Base-by-base conservation (phyloP, 1,140 invertebrate species). In the Hesperophylax magnus region DNA sequence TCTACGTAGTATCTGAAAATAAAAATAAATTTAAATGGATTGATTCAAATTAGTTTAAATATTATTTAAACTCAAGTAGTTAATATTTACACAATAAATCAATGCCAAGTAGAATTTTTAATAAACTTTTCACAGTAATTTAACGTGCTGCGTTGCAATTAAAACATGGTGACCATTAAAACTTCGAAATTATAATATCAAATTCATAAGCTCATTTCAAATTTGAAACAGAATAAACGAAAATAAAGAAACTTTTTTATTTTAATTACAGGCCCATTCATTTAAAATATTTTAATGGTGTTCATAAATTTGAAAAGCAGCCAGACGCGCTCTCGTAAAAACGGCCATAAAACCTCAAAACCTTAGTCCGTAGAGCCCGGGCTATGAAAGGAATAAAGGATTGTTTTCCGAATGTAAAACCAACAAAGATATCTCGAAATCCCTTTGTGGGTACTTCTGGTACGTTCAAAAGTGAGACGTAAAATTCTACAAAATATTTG, bases 311-410 rank as follows among this genome's bases (percentile, higher is more conserved):
- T 72, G 67, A 58, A 54, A 78, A 71, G 56, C 79, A 39, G 53
- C 79, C 79, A 80, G 79, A 80, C 72, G 72, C 58, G 60, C 75
- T 53, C 54, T 60, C 71, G 74, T 80, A 80, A 80, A 80, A 80
- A 76, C 24, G 72, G 71, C 34, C 18, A 80, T 80, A 80, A 80
- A 80, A 20, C 69, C 63, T 74, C 58, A 20, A 71, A 53, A 60
- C 63, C 63, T 67, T n/a, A 67, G 77, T 61, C 60, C 39, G n/a
- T 34, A 20, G 77, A 65, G 31, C 27, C 77, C 71, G 22, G 58
- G 17, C 34, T 60, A 27, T 67, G 63, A 67, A 67, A 67, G 63
- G 63, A 22, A 67, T 67, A 67, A 31, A 67, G 63, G 31, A 67
- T 67, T 67, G 63, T 67, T 67, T 67, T 67, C n/a, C 63, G 31